These are phyloP conservation scores for Sinopyrophorus schimmeli DNA, from an alignment of 2,888 invertebrate species.

Conservation along the genomic window DNA sequence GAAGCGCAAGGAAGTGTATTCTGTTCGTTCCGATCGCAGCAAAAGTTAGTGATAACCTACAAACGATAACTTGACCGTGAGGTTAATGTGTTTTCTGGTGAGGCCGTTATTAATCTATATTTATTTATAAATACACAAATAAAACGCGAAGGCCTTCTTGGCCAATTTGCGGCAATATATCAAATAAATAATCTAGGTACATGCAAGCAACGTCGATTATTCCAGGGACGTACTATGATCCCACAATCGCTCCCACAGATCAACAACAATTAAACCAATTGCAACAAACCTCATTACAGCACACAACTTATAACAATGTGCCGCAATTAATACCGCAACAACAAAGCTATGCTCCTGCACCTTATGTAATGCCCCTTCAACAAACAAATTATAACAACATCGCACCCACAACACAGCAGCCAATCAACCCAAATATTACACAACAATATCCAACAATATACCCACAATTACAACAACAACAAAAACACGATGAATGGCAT, in stretches of 20 bases:
- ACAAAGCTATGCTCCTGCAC: no score
- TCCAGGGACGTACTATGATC: slow-evolving; percentile 9
- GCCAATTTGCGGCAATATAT: slow-evolving; percentile 4
- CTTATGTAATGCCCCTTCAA: slow-evolving; percentile 2
- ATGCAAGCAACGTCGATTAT: slow-evolving; percentile 5
- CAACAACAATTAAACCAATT: neutral
- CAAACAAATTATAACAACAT: neutral
- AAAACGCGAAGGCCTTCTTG: neutral
- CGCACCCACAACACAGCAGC: neutral
- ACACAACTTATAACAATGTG: neutral
- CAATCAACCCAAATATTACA: neutral
- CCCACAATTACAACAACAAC: neutral
- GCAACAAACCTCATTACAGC: neutral
- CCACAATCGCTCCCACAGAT: neutral
- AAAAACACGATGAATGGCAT: neutral
- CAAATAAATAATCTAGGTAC: no score
- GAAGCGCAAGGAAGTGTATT: neutral
- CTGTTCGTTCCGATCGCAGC: neutral
- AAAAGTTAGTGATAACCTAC: neutral
- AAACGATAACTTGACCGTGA: neutral
- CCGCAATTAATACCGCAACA: no score
- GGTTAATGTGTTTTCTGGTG: neutral
- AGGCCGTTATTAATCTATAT: neutral
- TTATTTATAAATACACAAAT: neutral
- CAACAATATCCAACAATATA: slow-evolving; percentile 4